Conservation (phyloP, 2,113 vertebrate genomes). For the Myxocyprinus asiaticus region DNA sequence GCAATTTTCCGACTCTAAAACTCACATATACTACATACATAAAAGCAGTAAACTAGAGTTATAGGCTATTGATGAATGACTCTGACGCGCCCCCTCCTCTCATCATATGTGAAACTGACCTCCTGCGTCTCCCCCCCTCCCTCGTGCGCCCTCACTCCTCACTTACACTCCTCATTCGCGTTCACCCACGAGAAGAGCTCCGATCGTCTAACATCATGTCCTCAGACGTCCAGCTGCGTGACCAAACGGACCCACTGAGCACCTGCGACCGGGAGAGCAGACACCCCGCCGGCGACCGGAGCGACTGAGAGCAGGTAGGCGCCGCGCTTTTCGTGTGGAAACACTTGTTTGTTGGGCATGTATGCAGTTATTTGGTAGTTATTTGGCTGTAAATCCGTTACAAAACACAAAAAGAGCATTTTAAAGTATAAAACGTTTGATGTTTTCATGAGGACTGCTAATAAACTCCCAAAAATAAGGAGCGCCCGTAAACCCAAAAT, state of each 20-base stretch:
- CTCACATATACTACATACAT: too few species aligned
- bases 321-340: background rate
- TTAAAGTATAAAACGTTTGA: background rate
- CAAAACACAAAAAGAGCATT: background rate
- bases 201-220: conserved; percentile 53
- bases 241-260: conserved; percentile 34
- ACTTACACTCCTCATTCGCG: conserved; percentile 12
- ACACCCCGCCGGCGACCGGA: background rate
- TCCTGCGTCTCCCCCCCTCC: conserved; percentile 31
- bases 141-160: background rate
- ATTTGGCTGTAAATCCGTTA: background rate
- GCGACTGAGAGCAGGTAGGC: conserved; percentile 48
- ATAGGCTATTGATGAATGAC: too few species aligned
- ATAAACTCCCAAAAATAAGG: background rate
- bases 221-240: conserved; percentile 57
- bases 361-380: background rate
- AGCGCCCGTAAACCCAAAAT: too few species aligned
- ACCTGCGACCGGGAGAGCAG: conserved; percentile 13
- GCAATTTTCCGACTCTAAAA: too few species aligned
- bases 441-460: background rate
- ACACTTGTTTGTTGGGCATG: background rate
- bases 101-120: background rate
- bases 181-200: conserved; percentile 41
- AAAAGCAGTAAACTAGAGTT: too few species aligned
- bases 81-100: background rate